Evolutionary conservation across 2,113 vertebrate species (phyloP), one percentile per base, ranked within the genome.

Genomic region (Herpetotheres cachinnans): DNA sequence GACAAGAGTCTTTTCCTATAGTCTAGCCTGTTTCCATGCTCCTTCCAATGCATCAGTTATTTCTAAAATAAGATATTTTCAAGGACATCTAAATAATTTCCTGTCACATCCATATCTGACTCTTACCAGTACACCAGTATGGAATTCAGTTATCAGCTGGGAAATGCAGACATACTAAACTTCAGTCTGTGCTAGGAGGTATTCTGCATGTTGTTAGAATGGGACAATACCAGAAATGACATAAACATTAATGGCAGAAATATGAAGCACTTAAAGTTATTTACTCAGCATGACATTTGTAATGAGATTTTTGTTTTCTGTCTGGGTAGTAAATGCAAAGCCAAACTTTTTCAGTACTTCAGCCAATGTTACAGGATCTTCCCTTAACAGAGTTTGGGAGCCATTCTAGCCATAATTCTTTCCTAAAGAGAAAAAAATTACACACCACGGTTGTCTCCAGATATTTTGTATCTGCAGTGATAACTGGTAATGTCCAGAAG

Each of bases 71-170:
- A 95, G 92, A 91, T 82, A 61, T 89, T 93, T 87, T 89, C 83
- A 95, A 94, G 78, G 96, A 96, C 92, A 95, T 89, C 61, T 89
- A 91, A 95, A 93, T 91, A 93, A 97, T 96, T 95, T 97, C 86
- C 95, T 97, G 96, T 96, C 97, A 97, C 82, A 82, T 91, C 61
- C 76, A 52, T 97, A 95, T 97, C 88, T 94, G 96, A 97, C 95
- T 96, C 55, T 97, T 73, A 70, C 71, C 97, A 97, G 90, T 96
- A 66, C 94, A 96, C 94, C 83, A 93, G 69, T 55, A 89, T 76
- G 97, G 97, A 97, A 97, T 97, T 96, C 27, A 18, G 76, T 97
- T 97, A 97, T 96, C 97, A 96, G 92, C 94, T 96, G 94, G 61
- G 83, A 97, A 97, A 93, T 71, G 55, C 89, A 95, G 92, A 86